phyloP scores from a whole-genome alignment of 2,888 invertebrate genomes.

The Laothoe populi region DNA sequence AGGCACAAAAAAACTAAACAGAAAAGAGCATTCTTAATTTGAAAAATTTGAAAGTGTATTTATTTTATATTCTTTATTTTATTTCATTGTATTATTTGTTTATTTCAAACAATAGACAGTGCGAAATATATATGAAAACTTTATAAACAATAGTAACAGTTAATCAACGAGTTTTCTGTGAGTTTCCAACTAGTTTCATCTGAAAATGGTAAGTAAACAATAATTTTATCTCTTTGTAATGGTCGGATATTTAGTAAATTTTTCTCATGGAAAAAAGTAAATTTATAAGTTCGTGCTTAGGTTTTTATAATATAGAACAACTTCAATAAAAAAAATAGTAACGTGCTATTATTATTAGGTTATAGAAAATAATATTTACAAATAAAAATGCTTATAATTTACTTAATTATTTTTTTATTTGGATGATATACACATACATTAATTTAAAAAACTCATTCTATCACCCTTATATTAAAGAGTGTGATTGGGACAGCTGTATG shows the following conservation, averaged over 20 bases:
- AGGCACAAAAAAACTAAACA: not conserved
- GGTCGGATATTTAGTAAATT: not conserved
- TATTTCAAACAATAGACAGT: not conserved
- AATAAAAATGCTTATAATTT: no score
- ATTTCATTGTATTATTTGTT: not conserved
- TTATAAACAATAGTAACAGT: not conserved
- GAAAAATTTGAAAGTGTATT: not conserved
- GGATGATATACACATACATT: no score
- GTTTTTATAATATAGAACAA: no score
- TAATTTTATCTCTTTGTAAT: not conserved
- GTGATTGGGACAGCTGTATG: no score
- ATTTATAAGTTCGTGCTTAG: no score
- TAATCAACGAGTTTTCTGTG: not conserved
- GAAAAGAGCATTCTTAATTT: not conserved
- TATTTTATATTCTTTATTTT: not conserved
- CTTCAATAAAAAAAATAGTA: no score
- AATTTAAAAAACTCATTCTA: no score
- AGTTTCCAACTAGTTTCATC: conserved; percentile 6
- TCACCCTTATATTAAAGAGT: no score
- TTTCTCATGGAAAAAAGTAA: no score
- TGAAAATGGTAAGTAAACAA: conserved; percentile 6
- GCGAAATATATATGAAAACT: not conserved
- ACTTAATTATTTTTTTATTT: no score
- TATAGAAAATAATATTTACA: no score
- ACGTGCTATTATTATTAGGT: no score